Base-by-base conservation (phyloP, 2,797 vertebrate genomes). In the Lepus townsendii region DNA sequence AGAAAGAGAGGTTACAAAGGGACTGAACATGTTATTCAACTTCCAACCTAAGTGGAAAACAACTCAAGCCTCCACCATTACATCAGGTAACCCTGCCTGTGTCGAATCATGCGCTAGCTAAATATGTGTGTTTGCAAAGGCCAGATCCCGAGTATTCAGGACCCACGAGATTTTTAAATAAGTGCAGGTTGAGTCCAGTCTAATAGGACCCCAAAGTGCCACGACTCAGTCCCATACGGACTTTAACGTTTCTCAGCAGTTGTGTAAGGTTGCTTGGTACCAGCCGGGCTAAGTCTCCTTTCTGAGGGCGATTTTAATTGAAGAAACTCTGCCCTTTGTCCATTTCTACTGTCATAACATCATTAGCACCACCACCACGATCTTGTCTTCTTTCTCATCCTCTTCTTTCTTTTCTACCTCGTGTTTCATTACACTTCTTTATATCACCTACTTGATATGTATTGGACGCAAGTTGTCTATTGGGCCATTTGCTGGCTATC, bases 11-110 rank as follows among this genome's bases (percentile, higher is more conserved):
- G 54, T 3, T 57, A 52, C 62, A 88, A 94, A n/a, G 42, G 60
- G n/a, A 5, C 22, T 71, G 62, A 92, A 47, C 42, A 38, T 50
- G 30, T 72, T 62, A 88, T 50, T 50, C 57, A 24, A 86, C 50
- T 90, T 92, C 88, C 52, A 11, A 32, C 17, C 54, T 35, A 80
- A 85, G 63, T 50, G 71, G 86, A 92, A 88, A 92, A 57, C 79
- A 57, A 19, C 42, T 19, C 60, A 57, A 32, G 50, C n/a, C 54
- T 76, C 35, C 66, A 27, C 42, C 54, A 68, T 93, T 7, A 50
- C 19, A 52, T n/a, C 76, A 68, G 35, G 52, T 32, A 83, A 80
- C 35, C 17, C 20, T 2, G 62, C 32, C 78, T 68, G 10, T 80
- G 77, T 89, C 1, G 17, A 83, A 66, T 86, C 72, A 38, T 0